Conservation (phyloP, 2,888 invertebrate genomes). For the Chirona hameri region DNA sequence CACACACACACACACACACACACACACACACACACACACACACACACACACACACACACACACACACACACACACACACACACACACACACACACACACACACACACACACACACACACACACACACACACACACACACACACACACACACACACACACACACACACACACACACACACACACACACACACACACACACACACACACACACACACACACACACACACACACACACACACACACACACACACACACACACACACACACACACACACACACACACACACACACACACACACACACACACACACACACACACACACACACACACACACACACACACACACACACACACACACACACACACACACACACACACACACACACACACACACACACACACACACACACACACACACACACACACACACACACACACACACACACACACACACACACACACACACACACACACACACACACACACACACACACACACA, state of each 20-base stretch:
- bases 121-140: not conserved
- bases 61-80: too few species aligned
- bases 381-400: slow-evolving; percentile 11
- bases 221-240: not conserved
- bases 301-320: not conserved
- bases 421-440: slow-evolving; percentile 7
- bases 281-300: slow-evolving; percentile 4
- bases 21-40: too few species aligned
- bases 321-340: not conserved
- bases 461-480: slow-evolving; percentile 11
- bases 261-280: slow-evolving; percentile 8
- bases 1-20: too few species aligned
- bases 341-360: not conserved
- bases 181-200: not conserved
- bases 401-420: slow-evolving; percentile 10
- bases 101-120: too few species aligned
- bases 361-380: not conserved
- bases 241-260: not conserved
- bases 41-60: too few species aligned
- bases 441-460: slow-evolving; percentile 10
- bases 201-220: slow-evolving; percentile 1
- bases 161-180: slow-evolving; percentile 4
- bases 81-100: too few species aligned
- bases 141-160: not conserved
- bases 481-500: slow-evolving; percentile 22